Base-by-base conservation (phyloP, 2,113 vertebrate genomes). In the Cepphus grylle region DNA sequence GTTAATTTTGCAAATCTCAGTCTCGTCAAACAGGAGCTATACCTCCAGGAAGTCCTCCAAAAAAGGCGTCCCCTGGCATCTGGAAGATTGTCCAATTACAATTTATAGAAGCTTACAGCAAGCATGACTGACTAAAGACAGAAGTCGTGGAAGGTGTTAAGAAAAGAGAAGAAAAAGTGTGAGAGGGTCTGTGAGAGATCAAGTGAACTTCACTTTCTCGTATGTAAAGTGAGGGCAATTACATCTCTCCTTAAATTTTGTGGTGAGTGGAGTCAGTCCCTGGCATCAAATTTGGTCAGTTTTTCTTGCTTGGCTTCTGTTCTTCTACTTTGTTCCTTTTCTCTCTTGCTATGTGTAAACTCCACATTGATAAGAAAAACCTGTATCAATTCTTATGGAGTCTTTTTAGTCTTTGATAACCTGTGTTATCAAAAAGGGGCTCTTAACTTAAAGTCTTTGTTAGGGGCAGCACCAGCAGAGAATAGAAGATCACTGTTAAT, bases 81-180 rank as follows among this genome's bases (percentile, higher is more conserved):
- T 62, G 27, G 40, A 67, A 61, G n/a, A 25, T 17, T 19, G 7
- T 43, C 13, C 15, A 71, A 40, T 61, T 73, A 43, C 18, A 36
- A 32, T 42, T 17, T 53, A 38, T 55, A 62, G 30, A 61, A 53
- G 47, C 27, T 49, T 49, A 69, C 26, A 55, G n/a, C 9, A 77
- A 70, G 26, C 22, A 34, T 65, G 58, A 55, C 15, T 70, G 19
- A 26, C 15, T 78, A 55, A 84, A 56, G 49, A 47, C 32, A 70
- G 40, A 55, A 76, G n/a, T 72, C 1, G 0, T 1, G 3, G 29
- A 84, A 22, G 47, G 6, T 2, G 2, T 29, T 53, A 73, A n/a
- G 52, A 79, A 58, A 83, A 66, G 36, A 83, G 43, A 78, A 58
- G 56, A 71, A 30, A 56, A 42, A 19, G 34, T 32, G 43, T 53